phyloP scores from a whole-genome alignment of 2,888 invertebrate species.

The Neocrepidodera transversa region DNA sequence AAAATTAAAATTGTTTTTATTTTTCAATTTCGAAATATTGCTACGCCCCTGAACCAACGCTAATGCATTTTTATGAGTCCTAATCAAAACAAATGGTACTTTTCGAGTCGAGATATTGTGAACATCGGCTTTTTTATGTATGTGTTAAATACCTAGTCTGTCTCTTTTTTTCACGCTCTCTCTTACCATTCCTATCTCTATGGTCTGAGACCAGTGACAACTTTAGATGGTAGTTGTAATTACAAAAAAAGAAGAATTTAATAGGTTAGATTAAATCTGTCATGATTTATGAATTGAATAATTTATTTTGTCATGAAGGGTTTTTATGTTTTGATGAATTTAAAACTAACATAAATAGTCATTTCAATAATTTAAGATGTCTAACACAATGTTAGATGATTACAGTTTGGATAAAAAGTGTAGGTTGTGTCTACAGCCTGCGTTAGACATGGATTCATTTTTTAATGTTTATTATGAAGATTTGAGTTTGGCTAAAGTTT shows the following conservation, averaged over 20 bases:
- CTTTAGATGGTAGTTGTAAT: no score
- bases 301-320: neutral
- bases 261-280: neutral
- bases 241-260: neutral
- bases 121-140: no score
- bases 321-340: neutral
- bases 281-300: neutral
- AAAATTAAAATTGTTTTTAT: no score
- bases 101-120: no score
- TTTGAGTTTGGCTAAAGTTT: conserved; percentile 27
- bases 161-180: no score
- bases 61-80: no score
- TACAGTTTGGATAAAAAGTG: conserved; percentile 15
- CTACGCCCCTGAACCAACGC: no score
- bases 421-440: conserved; percentile 23
- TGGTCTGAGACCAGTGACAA: no score
- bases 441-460: conserved; percentile 22
- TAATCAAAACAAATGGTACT: no score
- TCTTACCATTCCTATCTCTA: no score
- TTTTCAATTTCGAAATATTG: no score
- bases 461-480: conserved; percentile 28
- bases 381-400: neutral
- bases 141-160: no score
- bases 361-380: neutral
- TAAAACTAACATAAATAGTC: neutral